Percentiles rank a stretch among this genome's conserved stretches.
phyloP scores from a whole-genome alignment of 2,113 vertebrate species.

The Dicentrarchus labrax region DNA sequence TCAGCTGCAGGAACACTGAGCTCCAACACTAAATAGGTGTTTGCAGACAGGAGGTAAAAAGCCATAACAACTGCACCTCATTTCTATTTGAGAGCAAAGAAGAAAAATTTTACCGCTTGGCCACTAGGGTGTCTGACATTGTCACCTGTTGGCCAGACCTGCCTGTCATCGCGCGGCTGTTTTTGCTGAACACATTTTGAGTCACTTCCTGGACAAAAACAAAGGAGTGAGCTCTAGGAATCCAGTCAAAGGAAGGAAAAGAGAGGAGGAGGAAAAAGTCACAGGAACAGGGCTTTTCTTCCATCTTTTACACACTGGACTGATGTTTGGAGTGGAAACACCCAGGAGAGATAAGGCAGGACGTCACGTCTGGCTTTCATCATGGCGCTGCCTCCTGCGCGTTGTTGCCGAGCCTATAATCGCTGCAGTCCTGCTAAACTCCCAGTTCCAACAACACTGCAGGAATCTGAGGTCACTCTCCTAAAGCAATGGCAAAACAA shows the following conservation, averaged over 20 bases:
- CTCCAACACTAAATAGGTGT: constrained; percentile 14
- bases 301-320: constrained; percentile 66
- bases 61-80: constrained; percentile 54
- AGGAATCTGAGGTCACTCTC: constrained; percentile 63
- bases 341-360: constrained; percentile 80
- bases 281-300: constrained; percentile 37
- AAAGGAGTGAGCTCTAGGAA: constrained; percentile 64
- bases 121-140: background rate
- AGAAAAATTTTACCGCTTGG: background rate
- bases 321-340: constrained; percentile 80
- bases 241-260: constrained; percentile 69
- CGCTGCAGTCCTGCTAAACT: constrained; percentile 48
- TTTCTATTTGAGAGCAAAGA: constrained; percentile 39
- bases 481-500: constrained; percentile 28
- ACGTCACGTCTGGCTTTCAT: constrained; percentile 82
- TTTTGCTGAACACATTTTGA: constrained; percentile 28
- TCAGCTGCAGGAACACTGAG: constrained; percentile 46
- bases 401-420: constrained; percentile 38
- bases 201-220: constrained; percentile 72
- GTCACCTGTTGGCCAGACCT: constrained; percentile 48
- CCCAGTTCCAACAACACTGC: constrained; percentile 56
- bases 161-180: constrained; percentile 3
- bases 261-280: constrained; percentile 45
- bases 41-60: constrained; percentile 55
- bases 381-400: constrained; percentile 66